These are phyloP conservation scores for Ceyx cyanopectus DNA, from an alignment of 2,113 vertebrate genomes.

Conservation along the genomic window DNA sequence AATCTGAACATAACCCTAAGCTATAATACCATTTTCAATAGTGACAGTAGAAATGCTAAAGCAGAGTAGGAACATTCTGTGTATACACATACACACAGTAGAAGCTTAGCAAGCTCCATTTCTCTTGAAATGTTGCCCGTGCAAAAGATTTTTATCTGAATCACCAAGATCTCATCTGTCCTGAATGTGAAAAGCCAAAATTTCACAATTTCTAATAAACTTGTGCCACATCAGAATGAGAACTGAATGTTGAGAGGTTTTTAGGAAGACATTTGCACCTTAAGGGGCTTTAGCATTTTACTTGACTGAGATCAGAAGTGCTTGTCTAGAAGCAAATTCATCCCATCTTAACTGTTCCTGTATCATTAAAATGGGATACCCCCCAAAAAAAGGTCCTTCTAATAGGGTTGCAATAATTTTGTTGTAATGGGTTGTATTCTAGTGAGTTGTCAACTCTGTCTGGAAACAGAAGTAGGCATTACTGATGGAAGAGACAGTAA, in stretches of 20 bases:
- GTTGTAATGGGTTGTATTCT: not conserved
- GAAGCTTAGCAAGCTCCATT: conserved; percentile 21
- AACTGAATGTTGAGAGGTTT: not conserved
- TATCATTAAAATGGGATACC: not conserved
- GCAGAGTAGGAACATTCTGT: conserved; percentile 7
- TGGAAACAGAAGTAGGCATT: not conserved
- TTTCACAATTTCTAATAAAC: conserved; percentile 34
- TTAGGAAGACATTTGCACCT: not conserved
- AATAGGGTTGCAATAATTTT: not conserved
- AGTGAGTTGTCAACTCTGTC: not conserved
- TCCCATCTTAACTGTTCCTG: not conserved
- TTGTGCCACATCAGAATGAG: not conserved
- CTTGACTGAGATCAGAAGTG: not conserved
- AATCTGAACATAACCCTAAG: conserved; percentile 62
- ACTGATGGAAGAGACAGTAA: not conserved
- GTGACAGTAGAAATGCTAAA: conserved; percentile 17
- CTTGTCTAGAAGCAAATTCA: not conserved
- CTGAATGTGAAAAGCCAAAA: conserved; percentile 3
- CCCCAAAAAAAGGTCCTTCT: not conserved
- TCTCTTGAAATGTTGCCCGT: conserved; percentile 31
- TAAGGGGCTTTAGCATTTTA: not conserved
- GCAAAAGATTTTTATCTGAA: conserved; percentile 36
- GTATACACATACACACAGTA: not conserved
- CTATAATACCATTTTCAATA: conserved; percentile 49
- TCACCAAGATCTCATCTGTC: conserved; percentile 20